A percentile compares a stretch with the other conserved stretches of the same genome.
phyloP scores from a whole-genome alignment of 2,797 vertebrate genomes.

The Brachyalestes nurse region DNA sequence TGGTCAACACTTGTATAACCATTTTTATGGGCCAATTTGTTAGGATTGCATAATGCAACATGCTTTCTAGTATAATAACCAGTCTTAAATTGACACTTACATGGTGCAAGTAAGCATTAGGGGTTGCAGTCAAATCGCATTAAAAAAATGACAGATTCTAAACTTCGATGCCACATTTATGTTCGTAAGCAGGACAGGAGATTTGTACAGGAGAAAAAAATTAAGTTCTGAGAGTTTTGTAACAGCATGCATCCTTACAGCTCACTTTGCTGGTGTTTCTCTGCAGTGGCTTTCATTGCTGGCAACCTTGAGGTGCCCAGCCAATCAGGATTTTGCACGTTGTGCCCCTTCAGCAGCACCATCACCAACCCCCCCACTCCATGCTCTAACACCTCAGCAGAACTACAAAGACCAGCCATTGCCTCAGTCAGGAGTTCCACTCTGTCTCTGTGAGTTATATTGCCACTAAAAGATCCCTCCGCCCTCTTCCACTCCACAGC shows the following conservation, averaged over 20 bases:
- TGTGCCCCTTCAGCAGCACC: background rate
- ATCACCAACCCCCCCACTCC: background rate
- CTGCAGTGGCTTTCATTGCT: conserved; percentile 9
- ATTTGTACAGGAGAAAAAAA: no score
- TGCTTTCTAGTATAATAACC: no score
- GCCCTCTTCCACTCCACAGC: background rate
- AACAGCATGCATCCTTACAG: background rate
- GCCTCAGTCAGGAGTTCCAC: conserved; percentile 48
- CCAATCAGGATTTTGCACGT: conserved; percentile 37
- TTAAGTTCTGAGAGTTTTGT: no score
- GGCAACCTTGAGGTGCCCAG: conserved; percentile 40
- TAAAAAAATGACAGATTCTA: no score
- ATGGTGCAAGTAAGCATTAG: no score
- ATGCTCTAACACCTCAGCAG: conserved; percentile 54
- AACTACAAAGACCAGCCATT: conserved; percentile 42
- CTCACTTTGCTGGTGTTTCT: conserved; percentile 26
- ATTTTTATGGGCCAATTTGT: no score
- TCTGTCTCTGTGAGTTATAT: conserved; percentile 48
- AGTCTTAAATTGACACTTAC: no score
- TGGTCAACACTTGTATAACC: no score
- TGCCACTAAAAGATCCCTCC: conserved; percentile 27
- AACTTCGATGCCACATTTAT: no score
- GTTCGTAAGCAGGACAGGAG: no score
- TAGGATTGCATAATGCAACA: no score
- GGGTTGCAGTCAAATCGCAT: no score